Conservation (phyloP, 2,888 invertebrate genomes). For the Tachina grossa region DNA sequence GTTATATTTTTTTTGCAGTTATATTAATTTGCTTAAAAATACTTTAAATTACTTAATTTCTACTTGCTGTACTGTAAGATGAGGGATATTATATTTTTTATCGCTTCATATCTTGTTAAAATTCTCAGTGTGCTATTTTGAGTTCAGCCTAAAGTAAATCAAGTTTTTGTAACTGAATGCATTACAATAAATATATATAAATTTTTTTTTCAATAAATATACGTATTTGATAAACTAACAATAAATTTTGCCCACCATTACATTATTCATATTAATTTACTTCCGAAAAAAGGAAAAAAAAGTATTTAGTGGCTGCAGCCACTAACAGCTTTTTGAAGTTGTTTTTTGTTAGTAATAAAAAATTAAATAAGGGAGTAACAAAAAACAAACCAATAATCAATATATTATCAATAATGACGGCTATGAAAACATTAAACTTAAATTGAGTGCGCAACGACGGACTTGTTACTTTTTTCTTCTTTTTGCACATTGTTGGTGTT, state of each 20-base stretch:
- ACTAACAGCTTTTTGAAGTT: conserved; percentile 24
- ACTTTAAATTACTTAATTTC: too few relatives aligned
- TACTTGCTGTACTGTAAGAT: too few relatives aligned
- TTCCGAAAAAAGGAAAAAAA: conserved; percentile 52
- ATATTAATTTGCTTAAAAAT: too few relatives aligned
- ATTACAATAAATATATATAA: too few relatives aligned
- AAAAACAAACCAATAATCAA: conserved; percentile 63
- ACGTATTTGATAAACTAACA: conserved; percentile 46
- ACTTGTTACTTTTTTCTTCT: conserved; percentile 36
- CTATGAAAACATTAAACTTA: conserved; percentile 68
- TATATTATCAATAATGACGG: conserved; percentile 69
- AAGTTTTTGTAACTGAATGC: too few relatives aligned
- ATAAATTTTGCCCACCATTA: conserved; percentile 55
- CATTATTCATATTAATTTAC: conserved; percentile 63
- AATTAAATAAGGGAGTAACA: conserved; percentile 51
- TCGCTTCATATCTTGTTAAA: too few relatives aligned
- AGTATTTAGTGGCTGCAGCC: conserved; percentile 12
- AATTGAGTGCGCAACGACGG: conserved; percentile 66
- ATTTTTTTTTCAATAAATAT: too few relatives aligned
- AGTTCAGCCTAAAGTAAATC: too few relatives aligned
- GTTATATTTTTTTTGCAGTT: too few relatives aligned
- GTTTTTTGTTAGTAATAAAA: conserved; percentile 36
- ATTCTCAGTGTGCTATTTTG: too few relatives aligned
- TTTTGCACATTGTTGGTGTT: conserved; percentile 22
- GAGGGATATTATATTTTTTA: too few relatives aligned